Evolutionary conservation across 2,888 invertebrate genomes (phyloP), one percentile per base, ranked within the genome.

Genomic region (Hylaea fasciaria): DNA sequence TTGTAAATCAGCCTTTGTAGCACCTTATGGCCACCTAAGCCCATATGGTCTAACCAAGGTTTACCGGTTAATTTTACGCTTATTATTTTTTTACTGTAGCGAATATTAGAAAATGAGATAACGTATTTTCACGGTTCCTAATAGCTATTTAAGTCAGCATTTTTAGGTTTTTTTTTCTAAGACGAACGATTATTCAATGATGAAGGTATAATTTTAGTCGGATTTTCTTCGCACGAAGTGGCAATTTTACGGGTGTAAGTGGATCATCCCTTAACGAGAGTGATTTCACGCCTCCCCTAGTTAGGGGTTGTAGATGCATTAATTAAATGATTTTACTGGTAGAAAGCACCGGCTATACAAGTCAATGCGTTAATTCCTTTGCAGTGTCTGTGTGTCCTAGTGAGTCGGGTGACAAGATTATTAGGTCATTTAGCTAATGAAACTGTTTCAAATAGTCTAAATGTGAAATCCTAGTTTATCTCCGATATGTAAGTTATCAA

Each of bases 211-310:
- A 68, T 68, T 66, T 70, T 70, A 56, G 51, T 59, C 44, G 51
- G 58, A 69, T 66, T 69, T 71, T 71, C 68, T 69, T 65, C 71
- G 78, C 78, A 76, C 73, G 80, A 50, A 65, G 35, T 50, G 59
- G 62, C 56, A 57, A 76, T 83, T 83, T 82, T 71, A 82, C 73
- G 81, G 73, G 64, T 54, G 17, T 73, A 72, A 76, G 62, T 61
- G 63, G 70, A 61, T 62, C 72, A 74, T 63, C 71, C 65, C 64
- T 58, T 72, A 65, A 74, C 68, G 67, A 62, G 65, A 66, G 68
- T 61, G 73, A 77, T 81, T 81, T 80, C 72, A 80, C 74, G 77
- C 71, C 66, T 63, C 71, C 76, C 73, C 66, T 59, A 57, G 64
- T 64, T 74, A 69, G 69, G 58, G 66, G 65, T 60, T 78, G 77